Evolutionary conservation across 2,113 vertebrate genomes (phyloP).

Genomic region (Sakesphorus luctuosus): DNA sequence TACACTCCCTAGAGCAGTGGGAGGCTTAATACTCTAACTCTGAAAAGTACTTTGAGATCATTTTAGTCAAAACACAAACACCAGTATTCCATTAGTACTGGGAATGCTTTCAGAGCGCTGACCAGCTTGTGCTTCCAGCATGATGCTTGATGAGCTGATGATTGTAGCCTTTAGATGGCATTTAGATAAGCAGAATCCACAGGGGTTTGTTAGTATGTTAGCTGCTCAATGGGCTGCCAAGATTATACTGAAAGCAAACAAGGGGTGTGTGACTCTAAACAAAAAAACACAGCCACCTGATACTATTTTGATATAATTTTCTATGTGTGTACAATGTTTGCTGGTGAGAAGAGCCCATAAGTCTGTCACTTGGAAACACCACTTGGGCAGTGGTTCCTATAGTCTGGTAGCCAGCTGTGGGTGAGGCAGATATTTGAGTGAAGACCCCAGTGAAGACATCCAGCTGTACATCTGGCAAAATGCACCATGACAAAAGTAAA

Average conservation of each 20-base stretch:
- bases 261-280: background rate
- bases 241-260: background rate
- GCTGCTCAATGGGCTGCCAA: background rate
- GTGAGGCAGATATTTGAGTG: background rate
- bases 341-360: background rate
- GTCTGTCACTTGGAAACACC: background rate
- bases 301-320: background rate
- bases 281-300: background rate
- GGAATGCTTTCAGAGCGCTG: background rate
- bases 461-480: background rate
- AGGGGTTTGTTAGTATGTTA: background rate
- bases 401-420: background rate
- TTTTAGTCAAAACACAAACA: slow-evolving; percentile 18
- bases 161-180: background rate
- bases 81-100: background rate
- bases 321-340: background rate
- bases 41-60: background rate
- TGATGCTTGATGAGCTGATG: background rate
- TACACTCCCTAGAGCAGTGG: background rate
- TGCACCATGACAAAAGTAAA: background rate
- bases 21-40: background rate
- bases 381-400: background rate
- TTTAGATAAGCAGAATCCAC: background rate
- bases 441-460: background rate
- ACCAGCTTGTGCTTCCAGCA: background rate